Evolutionary conservation across 2,797 vertebrate genomes (phyloP).

Genomic region (Myripristis murdjan): DNA sequence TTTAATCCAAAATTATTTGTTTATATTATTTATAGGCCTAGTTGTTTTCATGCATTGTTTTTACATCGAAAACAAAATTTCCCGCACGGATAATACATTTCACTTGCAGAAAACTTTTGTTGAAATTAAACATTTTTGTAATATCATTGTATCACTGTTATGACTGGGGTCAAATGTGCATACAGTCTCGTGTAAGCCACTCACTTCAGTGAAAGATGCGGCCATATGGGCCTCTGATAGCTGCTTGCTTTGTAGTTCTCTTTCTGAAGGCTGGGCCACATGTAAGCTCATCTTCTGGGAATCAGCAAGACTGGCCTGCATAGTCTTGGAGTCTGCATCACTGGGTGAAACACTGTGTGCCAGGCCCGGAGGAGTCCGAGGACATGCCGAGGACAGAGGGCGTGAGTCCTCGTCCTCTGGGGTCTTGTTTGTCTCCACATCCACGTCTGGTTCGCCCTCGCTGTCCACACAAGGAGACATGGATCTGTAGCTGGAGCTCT

Average conservation of each 20-base stretch:
- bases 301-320: slow-evolving; percentile 54
- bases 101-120: slow-evolving; percentile 15
- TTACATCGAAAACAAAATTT: slow-evolving; percentile 27
- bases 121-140: slow-evolving; percentile 25
- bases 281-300: slow-evolving; percentile 74
- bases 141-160: slow-evolving; percentile 36
- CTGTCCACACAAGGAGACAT: slow-evolving; percentile 94
- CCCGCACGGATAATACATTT: slow-evolving; percentile 24
- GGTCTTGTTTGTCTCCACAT: slow-evolving; percentile 93
- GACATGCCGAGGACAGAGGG: slow-evolving; percentile 78
- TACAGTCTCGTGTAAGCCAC: slow-evolving; percentile 47
- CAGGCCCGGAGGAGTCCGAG: slow-evolving; percentile 72
- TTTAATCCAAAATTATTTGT: neutral
- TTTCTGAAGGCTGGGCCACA: slow-evolving; percentile 73
- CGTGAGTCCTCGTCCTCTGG: slow-evolving; percentile 90
- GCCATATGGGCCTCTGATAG: slow-evolving; percentile 77
- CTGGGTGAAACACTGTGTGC: slow-evolving; percentile 64
- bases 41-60: slow-evolving; percentile 40
- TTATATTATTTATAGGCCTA: no score
- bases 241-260: slow-evolving; percentile 78
- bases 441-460: slow-evolving; percentile 93
- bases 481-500: slow-evolving; percentile 96
- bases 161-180: neutral
- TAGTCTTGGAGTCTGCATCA: slow-evolving; percentile 68
- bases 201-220: slow-evolving; percentile 82